These are phyloP conservation scores for Epinephelus malabaricus DNA, from an alignment of 2,797 vertebrate genomes.

Conservation along the genomic window DNA sequence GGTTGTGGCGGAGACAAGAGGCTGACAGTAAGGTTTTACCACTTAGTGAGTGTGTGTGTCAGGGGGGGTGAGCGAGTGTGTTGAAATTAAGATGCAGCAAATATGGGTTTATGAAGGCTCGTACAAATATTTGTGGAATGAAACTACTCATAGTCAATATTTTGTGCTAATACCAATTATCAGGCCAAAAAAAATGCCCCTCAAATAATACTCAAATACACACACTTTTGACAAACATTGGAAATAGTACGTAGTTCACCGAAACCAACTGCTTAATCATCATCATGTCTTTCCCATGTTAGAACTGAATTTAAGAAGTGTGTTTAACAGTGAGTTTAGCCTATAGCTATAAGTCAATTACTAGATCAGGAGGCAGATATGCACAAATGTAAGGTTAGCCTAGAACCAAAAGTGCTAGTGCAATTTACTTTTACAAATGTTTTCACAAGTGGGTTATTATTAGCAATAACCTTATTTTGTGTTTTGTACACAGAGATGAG, in stretches of 20 bases:
- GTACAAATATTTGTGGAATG: slow-evolving; percentile 30
- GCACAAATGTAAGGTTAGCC: too few species aligned
- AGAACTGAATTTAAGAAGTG: background rate
- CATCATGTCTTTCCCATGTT: background rate
- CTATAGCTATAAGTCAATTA: background rate
- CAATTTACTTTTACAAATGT: too few species aligned
- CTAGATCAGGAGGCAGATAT: background rate
- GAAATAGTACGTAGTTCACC: background rate
- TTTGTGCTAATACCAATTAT: slow-evolving; percentile 2
- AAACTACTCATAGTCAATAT: background rate
- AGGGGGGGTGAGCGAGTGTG: slow-evolving; percentile 21
- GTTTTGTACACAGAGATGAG: background rate
- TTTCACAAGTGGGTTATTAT: too few species aligned
- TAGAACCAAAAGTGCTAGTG: too few species aligned
- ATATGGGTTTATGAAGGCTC: slow-evolving; percentile 22
- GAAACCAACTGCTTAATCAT: background rate
- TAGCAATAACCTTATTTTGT: too few species aligned
- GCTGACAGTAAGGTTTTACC: slow-evolving; percentile 64
- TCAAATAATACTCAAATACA: background rate
- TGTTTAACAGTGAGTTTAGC: background rate
- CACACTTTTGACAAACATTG: background rate
- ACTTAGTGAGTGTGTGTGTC: slow-evolving; percentile 22
- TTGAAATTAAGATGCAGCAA: slow-evolving; percentile 34
- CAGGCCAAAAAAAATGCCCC: too few species aligned
- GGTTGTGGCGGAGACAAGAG: slow-evolving; percentile 68